Percentiles rank a stretch among this genome's conserved stretches.
Evolutionary conservation across 2,888 invertebrate species (phyloP).

Genomic region (Drosophila neotestacea): DNA sequence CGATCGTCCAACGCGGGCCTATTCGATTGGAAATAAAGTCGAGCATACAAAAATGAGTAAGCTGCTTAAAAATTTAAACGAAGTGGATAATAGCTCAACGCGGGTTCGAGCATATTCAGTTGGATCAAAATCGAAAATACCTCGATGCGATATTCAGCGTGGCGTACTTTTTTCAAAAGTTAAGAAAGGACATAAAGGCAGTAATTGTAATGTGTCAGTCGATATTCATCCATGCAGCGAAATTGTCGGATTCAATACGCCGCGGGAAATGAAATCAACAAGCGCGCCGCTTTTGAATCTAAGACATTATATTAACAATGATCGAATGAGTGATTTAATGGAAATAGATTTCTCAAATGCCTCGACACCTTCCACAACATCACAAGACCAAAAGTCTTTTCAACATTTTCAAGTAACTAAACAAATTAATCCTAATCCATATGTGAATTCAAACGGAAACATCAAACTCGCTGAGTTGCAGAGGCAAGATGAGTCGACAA

Average conservation of each 20-base stretch:
- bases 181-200: constrained; percentile 62
- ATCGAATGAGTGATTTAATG: constrained; percentile 92
- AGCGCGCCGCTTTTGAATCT: constrained; percentile 89
- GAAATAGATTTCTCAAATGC: constrained; percentile 90
- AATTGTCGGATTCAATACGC: constrained; percentile 34
- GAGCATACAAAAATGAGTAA: constrained; percentile 87
- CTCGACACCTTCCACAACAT: constrained; percentile 36
- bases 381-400: constrained; percentile 50
- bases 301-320: constrained; percentile 86
- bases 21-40: constrained; percentile 94
- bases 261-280: constrained; percentile 87
- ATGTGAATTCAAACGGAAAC: constrained; percentile 46
- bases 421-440: constrained; percentile 22
- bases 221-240: constrained; percentile 54
- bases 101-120: constrained; percentile 92
- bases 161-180: constrained; percentile 75
- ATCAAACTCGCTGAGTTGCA: constrained; percentile 37
- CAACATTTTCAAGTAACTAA: constrained; percentile 42
- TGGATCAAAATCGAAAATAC: constrained; percentile 88
- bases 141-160: constrained; percentile 82
- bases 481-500: constrained; percentile 45
- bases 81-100: constrained; percentile 85
- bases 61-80: constrained; percentile 85
- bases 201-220: constrained; percentile 68
- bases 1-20: constrained; percentile 90